These are phyloP conservation scores for Trisateles emortualis DNA, from an alignment of 2,888 invertebrate species.

Conservation along the genomic window DNA sequence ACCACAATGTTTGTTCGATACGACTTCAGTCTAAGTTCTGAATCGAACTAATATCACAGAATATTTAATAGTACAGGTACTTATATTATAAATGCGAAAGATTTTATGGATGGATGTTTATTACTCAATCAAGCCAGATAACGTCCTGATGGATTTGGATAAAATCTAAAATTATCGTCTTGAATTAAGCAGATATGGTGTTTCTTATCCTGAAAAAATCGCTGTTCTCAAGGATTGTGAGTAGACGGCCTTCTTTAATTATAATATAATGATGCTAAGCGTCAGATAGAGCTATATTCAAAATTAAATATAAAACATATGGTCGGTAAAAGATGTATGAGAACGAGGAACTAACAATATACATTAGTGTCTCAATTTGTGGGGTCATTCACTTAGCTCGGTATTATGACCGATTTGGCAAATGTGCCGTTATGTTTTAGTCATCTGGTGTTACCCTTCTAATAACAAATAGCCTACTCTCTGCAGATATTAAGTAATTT, in stretches of 20 bases:
- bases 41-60: background rate
- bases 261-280: background rate
- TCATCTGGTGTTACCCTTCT: slow-evolving; percentile 43
- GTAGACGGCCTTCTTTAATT: too few relatives aligned
- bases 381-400: slow-evolving; percentile 77
- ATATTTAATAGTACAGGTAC: too few relatives aligned
- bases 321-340: slow-evolving; percentile 28
- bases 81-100: too few relatives aligned
- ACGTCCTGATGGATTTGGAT: too few relatives aligned
- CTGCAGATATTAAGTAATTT: background rate
- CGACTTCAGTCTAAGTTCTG: background rate
- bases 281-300: slow-evolving; percentile 18
- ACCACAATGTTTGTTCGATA: background rate
- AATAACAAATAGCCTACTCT: slow-evolving; percentile 18
- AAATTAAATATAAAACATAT: slow-evolving; percentile 17
- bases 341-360: slow-evolving; percentile 44
- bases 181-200: too few relatives aligned
- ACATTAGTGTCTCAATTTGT: slow-evolving; percentile 50
- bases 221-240: too few relatives aligned
- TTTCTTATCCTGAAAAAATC: too few relatives aligned
- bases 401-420: slow-evolving; percentile 75
- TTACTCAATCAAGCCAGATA: too few relatives aligned
- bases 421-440: slow-evolving; percentile 76
- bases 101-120: too few relatives aligned
- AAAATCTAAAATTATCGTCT: too few relatives aligned